Evolutionary conservation across 2,888 invertebrate genomes (phyloP).

Genomic region (Agonopterix subpropinquella): DNA sequence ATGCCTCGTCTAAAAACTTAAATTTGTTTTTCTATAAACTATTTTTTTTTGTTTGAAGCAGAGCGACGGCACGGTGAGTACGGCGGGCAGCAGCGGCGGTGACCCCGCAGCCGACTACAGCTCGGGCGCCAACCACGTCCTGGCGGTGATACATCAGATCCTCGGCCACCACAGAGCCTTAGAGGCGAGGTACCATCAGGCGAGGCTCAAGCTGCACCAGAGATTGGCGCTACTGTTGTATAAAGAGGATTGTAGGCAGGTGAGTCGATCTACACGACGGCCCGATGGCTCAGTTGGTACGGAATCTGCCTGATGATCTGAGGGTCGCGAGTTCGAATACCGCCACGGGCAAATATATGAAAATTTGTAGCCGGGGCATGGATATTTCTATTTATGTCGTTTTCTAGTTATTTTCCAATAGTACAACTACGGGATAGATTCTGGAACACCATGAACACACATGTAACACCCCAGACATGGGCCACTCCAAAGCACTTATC

Average conservation of each 20-base stretch:
- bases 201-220: slow-evolving; percentile 96
- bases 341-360: too few relatives aligned
- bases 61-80: slow-evolving; percentile 55
- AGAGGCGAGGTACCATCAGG: slow-evolving; percentile 96
- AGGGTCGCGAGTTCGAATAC: too few relatives aligned
- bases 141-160: slow-evolving; percentile 97
- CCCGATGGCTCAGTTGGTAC: too few relatives aligned
- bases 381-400: too few relatives aligned
- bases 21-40: neutral
- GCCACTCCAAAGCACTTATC: too few relatives aligned
- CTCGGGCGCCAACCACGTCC: slow-evolving; percentile 96
- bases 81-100: slow-evolving; percentile 79
- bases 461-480: too few relatives aligned
- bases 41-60: slow-evolving; percentile 14
- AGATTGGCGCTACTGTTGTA: slow-evolving; percentile 93
- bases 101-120: slow-evolving; percentile 97
- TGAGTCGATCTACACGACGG: slow-evolving; percentile 24
- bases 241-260: slow-evolving; percentile 98
- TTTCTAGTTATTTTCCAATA: too few relatives aligned
- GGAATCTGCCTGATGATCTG: too few relatives aligned
- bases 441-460: too few relatives aligned
- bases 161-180: slow-evolving; percentile 94
- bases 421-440: too few relatives aligned
- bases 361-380: too few relatives aligned
- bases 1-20: neutral